Evolutionary conservation across 2,113 vertebrate species (phyloP), one percentile per base, ranked within the genome.

Genomic region (Bombycilla garrulus): DNA sequence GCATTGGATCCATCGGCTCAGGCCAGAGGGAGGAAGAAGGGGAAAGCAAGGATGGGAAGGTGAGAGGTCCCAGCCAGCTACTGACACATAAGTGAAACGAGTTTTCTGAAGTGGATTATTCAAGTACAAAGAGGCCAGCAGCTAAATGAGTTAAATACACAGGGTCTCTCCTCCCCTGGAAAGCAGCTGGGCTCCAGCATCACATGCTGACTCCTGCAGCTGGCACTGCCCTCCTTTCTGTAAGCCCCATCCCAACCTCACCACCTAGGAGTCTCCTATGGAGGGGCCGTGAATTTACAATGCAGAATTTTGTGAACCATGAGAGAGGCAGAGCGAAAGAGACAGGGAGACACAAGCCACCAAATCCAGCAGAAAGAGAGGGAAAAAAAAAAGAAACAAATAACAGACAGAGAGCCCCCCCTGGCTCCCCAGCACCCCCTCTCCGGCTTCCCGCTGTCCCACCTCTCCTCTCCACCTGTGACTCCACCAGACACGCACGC

Each of bases 291-390:
- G 78, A 91, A 86, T 72, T 90, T 88, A 86, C 84, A 97, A 96
- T 96, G 96, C 96, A 97, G 97, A 93, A 96, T 95, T 93, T 69
- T 95, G 94, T 96, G 96, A 96, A 94, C 26, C 23, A 51, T 87
- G 81, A 93, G 58, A 95, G 66, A 64, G 21, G 74, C 70, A 94
- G 94, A 93, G 61, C 44, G 0, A 42, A 56, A 86, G 58, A 66
- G 92, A 85, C 38, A 81, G 62, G 17, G 66, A 90, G 56, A 93
- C 53, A 93, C 69, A 93, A 94, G 90, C 94, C 92, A 96, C 89
- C 89, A 84, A 94, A 92, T 80, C 73, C 86, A 95, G 88, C 88
- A 92, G 47, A 80, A 71, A 86, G 35, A 86, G 50, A 81, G 24
- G 12, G 3, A 8, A 31, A 45, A 51, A 48, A n/a, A 42, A 20